Base-by-base conservation (phyloP, 2,797 vertebrate species). In the Leptodactylus fallax region DNA sequence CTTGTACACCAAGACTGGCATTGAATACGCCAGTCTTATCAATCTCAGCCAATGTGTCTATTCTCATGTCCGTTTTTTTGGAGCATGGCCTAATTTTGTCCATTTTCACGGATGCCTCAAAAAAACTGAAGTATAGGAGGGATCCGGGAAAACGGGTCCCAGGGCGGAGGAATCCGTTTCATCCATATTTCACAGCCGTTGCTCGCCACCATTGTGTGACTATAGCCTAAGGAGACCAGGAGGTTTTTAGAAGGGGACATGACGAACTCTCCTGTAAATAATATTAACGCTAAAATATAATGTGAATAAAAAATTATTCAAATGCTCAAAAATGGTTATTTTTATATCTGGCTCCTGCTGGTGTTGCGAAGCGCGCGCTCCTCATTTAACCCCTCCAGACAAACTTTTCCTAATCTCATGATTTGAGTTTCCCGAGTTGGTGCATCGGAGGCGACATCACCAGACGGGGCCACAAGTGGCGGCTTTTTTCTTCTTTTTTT, bases 351-450 rank as follows among this genome's bases (percentile, higher is more conserved):
- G 3, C 45, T 76, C 3, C 72, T 10, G 21, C n/a, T 19, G n/a
- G 72, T 3, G 72, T n/a, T n/a, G 2, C 2, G 11, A 3, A 13
- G 8, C 45, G 1, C 13, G 21, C 49, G 72, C 21, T 51, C 71
- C 71, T 72, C 36, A 72, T 72, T 17, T 47, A 47, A 72, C 36
- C 55, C 58, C 14, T n/a, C n/a, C n/a, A n/a, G n/a, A 25, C 71
- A 69, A 71, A 56, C 55, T 79, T 79, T 79, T 60, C 53, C 56
- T 85, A 85, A 85, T 85, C 83, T 78, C 19, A 51, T 76, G 61
- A 65, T 87, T 78, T 78, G 25, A 49, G 7, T 83, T 76, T 84
- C 53, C 27, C 79, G 84, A 85, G 56, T 61, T 25, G 25, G 47
- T 10, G 27, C 55, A 12, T 49, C 45, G 51, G 25, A 12, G 58